Percentiles rank a stretch among this genome's conserved stretches.
Evolutionary conservation across 2,113 vertebrate species (phyloP).

Genomic region (Prolemur simus): DNA sequence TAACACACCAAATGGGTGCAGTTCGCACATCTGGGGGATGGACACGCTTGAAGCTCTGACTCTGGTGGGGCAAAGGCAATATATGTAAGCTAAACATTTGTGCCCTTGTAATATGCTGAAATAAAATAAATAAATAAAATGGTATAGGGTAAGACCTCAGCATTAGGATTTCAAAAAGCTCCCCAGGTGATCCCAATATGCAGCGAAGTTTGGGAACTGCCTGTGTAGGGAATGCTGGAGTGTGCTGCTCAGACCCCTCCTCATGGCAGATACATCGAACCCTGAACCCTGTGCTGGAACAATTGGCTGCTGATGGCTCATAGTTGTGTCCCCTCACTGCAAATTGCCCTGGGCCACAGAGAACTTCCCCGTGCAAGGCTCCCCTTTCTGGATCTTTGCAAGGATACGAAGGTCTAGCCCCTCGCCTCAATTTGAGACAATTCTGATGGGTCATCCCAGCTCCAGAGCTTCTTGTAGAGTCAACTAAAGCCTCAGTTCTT

Average conservation of each 20-base stretch:
- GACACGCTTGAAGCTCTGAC: too few relatives aligned
- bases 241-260: neutral
- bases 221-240: neutral
- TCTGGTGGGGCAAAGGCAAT: too few relatives aligned
- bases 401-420: neutral
- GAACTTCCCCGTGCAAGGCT: rapidly evolving
- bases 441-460: neutral
- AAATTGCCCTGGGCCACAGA: neutral
- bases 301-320: neutral
- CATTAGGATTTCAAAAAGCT: neutral
- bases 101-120: too few relatives aligned
- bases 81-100: too few relatives aligned
- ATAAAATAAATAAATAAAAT: too few relatives aligned
- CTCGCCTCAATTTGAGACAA: too few relatives aligned
- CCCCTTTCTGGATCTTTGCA: neutral
- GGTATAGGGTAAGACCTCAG: neutral
- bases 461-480: neutral
- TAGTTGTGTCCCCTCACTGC: neutral
- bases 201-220: neutral
- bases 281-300: neutral
- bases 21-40: too few relatives aligned
- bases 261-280: neutral
- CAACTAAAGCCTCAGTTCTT: neutral
- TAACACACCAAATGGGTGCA: too few relatives aligned
- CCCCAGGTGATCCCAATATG: rapidly evolving